These are phyloP conservation scores for Caenorhabditis sp. DNA, from an alignment of 2,888 invertebrate species.

Conservation along the genomic window DNA sequence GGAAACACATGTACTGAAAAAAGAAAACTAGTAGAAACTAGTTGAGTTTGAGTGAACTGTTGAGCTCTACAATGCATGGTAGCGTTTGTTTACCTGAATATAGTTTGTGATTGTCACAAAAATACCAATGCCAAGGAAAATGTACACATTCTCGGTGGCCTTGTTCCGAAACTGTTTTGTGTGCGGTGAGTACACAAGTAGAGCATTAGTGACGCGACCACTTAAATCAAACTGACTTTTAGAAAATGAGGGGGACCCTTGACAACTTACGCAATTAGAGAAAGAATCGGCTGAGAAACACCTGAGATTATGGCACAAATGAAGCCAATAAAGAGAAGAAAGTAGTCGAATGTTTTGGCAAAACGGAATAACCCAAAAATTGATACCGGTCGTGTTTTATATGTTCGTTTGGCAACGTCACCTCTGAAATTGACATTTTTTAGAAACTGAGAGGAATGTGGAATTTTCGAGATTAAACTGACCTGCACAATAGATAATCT, in stretches of 20 bases:
- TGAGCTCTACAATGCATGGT: not conserved
- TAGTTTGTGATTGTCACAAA: constrained; percentile 71
- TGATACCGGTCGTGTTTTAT: constrained; percentile 37
- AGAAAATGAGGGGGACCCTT: not conserved
- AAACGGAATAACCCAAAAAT: constrained; percentile 69
- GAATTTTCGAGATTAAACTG: too few relatives aligned
- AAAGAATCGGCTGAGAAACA: constrained; percentile 70
- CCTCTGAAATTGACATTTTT: constrained; percentile 40
- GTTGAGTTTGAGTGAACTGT: not conserved
- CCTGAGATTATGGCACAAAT: constrained; percentile 69
- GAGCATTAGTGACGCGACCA: constrained; percentile 74
- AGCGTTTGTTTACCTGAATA: constrained; percentile 65
- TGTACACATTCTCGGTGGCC: constrained; percentile 76
- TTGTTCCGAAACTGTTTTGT: constrained; percentile 66
- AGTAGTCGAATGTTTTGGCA: constrained; percentile 65
- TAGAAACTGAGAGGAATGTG: not conserved
- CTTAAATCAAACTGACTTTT: constrained; percentile 24
- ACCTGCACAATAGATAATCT: constrained; percentile 71
- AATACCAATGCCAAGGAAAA: constrained; percentile 75
- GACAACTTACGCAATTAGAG: constrained; percentile 65
- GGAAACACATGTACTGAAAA: constrained; percentile 76
- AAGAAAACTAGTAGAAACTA: constrained; percentile 36
- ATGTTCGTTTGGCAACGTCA: constrained; percentile 40
- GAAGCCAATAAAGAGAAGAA: constrained; percentile 69
- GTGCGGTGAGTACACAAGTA: constrained; percentile 68